phyloP scores from a whole-genome alignment of 2,888 invertebrate genomes.

The Athetis lepigone region DNA sequence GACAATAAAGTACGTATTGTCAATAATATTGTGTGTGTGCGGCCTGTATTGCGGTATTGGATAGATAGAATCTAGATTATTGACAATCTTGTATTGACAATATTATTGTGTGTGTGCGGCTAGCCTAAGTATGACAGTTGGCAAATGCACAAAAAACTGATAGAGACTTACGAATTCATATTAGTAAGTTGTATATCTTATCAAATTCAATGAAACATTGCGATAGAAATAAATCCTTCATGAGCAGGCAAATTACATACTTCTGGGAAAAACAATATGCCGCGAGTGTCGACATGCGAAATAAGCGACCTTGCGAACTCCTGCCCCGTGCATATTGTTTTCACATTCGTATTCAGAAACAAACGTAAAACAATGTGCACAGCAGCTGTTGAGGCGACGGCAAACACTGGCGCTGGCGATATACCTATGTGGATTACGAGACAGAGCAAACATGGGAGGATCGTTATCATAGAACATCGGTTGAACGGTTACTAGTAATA shows the following conservation, averaged over 20 bases:
- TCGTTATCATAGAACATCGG: slow-evolving; percentile 27
- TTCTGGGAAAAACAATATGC: slow-evolving; percentile 14
- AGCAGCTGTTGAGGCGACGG: slow-evolving; percentile 48
- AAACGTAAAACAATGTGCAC: slow-evolving; percentile 50
- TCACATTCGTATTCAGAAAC: slow-evolving; percentile 45
- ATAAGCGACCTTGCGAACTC: slow-evolving; percentile 38
- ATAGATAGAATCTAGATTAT: no score
- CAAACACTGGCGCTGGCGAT: slow-evolving; percentile 42
- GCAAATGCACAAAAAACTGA: slow-evolving; percentile 15
- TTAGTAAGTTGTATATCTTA: slow-evolving; percentile 39
- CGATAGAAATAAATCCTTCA: slow-evolving; percentile 23
- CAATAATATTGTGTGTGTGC: no score
- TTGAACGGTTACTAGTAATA: slow-evolving; percentile 17
- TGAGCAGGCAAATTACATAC: slow-evolving; percentile 15
- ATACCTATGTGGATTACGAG: slow-evolving; percentile 39
- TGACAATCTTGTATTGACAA: no score
- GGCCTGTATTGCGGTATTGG: no score
- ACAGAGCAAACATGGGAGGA: slow-evolving; percentile 27
- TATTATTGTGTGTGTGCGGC: no score
- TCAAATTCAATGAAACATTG: slow-evolving; percentile 30
- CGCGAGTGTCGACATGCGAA: slow-evolving; percentile 17
- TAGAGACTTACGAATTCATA: background rate
- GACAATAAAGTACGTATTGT: no score
- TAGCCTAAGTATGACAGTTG: no score
- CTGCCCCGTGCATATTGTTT: slow-evolving; percentile 36